Evolutionary conservation across 2,888 invertebrate genomes (phyloP), one percentile per base, ranked within the genome.

Genomic region (Drosophila macrospina): DNA sequence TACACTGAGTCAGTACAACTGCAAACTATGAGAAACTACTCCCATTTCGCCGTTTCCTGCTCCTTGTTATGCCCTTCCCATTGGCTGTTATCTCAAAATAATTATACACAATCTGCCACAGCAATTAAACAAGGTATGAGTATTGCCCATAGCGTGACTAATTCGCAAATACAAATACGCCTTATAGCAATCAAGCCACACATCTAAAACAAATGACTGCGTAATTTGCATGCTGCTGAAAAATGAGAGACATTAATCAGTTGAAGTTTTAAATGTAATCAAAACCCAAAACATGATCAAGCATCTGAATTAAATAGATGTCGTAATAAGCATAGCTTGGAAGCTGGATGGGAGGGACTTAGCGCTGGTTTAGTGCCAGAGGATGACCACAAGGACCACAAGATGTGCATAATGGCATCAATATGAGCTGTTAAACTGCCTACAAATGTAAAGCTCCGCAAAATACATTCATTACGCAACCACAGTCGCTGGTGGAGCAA

Each of bases 381-480:
- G 48, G 44, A 45, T 62, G 59, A 63, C 67, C 61, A 41, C 64
- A 55, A 24, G 32, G 11, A 52, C 84, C 80, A 64, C 74, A 68
- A 47, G 51, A 57, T 44, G 63, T 64, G 59, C 69, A 68, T 65
- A 72, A 69, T 81, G 70, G 73, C 74, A 65, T 72, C 78, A 70
- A 67, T 59, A 51, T 60, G 41, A 61, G 26, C 48, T 68, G 51
- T 24, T 51, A 24, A 76, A 30, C 45, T 54, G 60, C 30, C 54
- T 54, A 54, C 69, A 57, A 76, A 69, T 66, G 63, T 54, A 37
- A 34, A 42, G 54, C 45, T 57, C 48, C 52, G 39, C 74, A 61
- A 36, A 69, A 61, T 52, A 76, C 69, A 88, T 76, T 83, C 88
- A 83, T 85, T 83, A 86, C 20, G 52, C 13, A 56, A 63, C 86